Base-by-base conservation (phyloP, 2,888 invertebrate species). In the Melanchra persicariae region DNA sequence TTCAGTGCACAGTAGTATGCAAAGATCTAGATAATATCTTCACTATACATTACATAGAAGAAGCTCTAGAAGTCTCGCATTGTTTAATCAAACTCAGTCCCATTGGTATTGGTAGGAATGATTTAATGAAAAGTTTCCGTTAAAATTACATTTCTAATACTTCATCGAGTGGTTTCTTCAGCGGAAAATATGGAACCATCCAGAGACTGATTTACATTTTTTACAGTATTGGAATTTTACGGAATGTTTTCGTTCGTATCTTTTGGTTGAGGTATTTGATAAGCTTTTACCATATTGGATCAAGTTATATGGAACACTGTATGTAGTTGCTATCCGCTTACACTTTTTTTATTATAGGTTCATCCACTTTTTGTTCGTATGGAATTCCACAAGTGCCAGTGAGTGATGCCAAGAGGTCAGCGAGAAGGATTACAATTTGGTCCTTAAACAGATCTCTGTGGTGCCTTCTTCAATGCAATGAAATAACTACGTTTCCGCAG, bases 71-170 rank as follows among this genome's bases (percentile, higher is more conserved):
- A 71, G 26, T 57, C 43, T 37, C 5, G 26, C 12, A 49, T 51
- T 24, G 40, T 54, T 52, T 34, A 30, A 76, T 68, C 43, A 58
- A 58, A 57, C 49, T 57, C 57, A 4, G 9, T 71, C 19, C 24
- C n/a, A 77, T 69, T 68, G 12, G 37, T 19, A 68, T 26, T 37
- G 3, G 22, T 12, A 19, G 17, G 10, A 59, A 34, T 24, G 15
- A 17, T 22, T 30, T 73, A 24, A 30, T 55, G n/a, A 22, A 59
- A 74, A 54, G 47, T 47, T 77, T 70, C 26, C 77, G 22, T 77
- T 59, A 19, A 19, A 26, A 17, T 30, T n/a, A 49, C 12, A 22
- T 49, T 57, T 57, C n/a, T n/a, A 19, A 19, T 30, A 55, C 15
- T 57, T 49, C 26, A 49, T 15, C 17, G 30, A 47, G n/a, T 66